These are phyloP conservation scores for Diloba caeruleocephala DNA, from an alignment of 2,888 invertebrate species.

Conservation along the genomic window DNA sequence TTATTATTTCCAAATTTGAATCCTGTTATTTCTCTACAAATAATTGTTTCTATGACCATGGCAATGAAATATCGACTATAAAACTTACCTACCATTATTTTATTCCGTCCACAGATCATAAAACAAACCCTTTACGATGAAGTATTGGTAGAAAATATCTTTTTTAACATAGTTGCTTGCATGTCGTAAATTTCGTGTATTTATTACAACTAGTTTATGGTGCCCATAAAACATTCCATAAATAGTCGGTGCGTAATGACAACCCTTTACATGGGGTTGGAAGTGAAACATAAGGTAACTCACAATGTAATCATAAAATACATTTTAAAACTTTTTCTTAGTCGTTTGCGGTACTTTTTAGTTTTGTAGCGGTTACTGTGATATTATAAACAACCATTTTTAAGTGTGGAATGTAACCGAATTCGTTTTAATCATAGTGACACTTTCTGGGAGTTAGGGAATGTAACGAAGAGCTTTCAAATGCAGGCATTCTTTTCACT, in stretches of 20 bases:
- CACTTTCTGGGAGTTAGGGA: too few relatives aligned
- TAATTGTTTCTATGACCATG: conserved; percentile 23
- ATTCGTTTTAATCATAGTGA: too few relatives aligned
- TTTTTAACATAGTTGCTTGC: conserved; percentile 44
- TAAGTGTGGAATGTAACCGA: too few relatives aligned
- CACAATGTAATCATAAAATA: conserved; percentile 22
- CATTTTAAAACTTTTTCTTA: conserved; percentile 13
- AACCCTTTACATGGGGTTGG: conserved; percentile 57
- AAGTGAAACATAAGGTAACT: conserved; percentile 48
- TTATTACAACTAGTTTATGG: conserved; percentile 55
- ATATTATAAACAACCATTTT: not conserved
- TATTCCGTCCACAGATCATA: conserved; percentile 50
- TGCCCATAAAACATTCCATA: conserved; percentile 51
- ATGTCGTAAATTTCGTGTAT: conserved; percentile 53
- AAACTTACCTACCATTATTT: conserved; percentile 42
- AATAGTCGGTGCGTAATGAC: conserved; percentile 42
- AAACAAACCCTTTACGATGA: conserved; percentile 46
- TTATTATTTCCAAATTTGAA: too few relatives aligned
- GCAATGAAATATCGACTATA: conserved; percentile 44
- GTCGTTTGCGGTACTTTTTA: conserved; percentile 23
- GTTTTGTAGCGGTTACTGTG: conserved; percentile 1
- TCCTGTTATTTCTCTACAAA: conserved; percentile 3
- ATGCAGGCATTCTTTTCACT: too few relatives aligned
- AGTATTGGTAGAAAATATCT: conserved; percentile 35
- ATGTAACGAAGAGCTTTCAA: too few relatives aligned